Evolutionary conservation across 2,113 vertebrate genomes (phyloP).

Genomic region (Actenoides hombroni): DNA sequence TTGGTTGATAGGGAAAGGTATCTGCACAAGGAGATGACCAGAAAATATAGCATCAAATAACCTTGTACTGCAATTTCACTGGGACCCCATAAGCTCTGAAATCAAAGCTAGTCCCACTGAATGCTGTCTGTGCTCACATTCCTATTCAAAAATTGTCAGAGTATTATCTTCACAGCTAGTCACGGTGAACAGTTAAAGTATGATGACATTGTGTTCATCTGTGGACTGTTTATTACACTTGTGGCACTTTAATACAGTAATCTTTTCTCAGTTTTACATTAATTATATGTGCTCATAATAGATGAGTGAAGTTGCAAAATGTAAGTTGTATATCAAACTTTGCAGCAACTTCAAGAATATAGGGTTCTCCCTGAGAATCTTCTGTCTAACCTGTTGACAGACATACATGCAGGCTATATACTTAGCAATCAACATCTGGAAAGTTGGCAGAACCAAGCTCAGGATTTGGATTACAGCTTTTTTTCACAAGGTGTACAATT

Average conservation of each 20-base stretch:
- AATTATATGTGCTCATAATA: neutral
- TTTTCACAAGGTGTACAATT: slow-evolving; percentile 33
- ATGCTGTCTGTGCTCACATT: neutral
- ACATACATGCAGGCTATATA: neutral
- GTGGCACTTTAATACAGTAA: neutral
- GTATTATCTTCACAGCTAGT: neutral
- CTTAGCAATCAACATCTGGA: neutral
- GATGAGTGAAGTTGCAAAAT: rapidly evolving
- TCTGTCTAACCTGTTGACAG: neutral
- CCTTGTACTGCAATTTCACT: neutral
- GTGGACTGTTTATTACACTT: neutral
- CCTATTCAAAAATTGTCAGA: neutral
- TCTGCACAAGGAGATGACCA: neutral
- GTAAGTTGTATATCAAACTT: neutral
- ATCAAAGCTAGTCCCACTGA: neutral
- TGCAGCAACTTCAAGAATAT: neutral
- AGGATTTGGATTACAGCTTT: neutral
- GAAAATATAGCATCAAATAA: neutral
- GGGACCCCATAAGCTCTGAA: neutral
- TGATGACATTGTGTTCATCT: neutral
- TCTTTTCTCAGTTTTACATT: neutral
- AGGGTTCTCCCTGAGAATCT: neutral
- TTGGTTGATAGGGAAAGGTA: neutral
- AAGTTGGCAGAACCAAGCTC: neutral
- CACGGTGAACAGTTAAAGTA: neutral